phyloP scores from a whole-genome alignment of 1,140 invertebrate genomes.

The Drosophila sp. region DNA sequence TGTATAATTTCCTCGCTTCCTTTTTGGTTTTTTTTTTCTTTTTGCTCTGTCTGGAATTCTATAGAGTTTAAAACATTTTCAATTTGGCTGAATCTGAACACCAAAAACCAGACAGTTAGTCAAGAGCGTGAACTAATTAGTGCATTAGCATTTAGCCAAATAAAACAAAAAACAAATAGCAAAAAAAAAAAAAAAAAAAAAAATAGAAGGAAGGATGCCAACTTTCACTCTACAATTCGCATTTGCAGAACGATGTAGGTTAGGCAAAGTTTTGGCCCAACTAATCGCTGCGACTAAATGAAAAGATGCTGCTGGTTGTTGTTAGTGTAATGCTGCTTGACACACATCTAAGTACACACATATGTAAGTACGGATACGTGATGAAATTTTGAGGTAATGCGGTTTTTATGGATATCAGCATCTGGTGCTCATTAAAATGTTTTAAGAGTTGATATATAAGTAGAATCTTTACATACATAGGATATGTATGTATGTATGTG shows the following conservation, averaged over 20 bases:
- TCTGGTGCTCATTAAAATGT: conserved; percentile 58
- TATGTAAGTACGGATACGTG: conserved; percentile 9
- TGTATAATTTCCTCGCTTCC: conserved; percentile 35
- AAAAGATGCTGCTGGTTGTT: conserved; percentile 11
- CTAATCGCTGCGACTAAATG: conserved; percentile 14
- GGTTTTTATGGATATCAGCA: conserved; percentile 35
- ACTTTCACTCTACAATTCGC: conserved; percentile 39
- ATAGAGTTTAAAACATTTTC: conserved; percentile 64
- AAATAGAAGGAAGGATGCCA: conserved; percentile 2
- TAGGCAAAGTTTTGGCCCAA: conserved; percentile 39
- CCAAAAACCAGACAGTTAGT: conserved; percentile 32
- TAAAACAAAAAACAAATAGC: background rate
- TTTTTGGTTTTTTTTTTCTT: conserved; percentile 24
- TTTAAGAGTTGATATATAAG: no score
- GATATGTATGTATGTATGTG: conserved; percentile 13
- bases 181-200: background rate
- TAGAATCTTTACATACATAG: background rate
- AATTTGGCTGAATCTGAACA: conserved; percentile 35
- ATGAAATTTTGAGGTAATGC: conserved; percentile 34
- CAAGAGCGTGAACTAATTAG: conserved; percentile 70
- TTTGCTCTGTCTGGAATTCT: conserved; percentile 47
- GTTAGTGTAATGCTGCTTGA: conserved; percentile 50
- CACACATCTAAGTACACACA: conserved; percentile 25
- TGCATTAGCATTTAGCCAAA: conserved; percentile 64
- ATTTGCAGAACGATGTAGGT: conserved; percentile 40